Evolutionary conservation across 2,113 vertebrate genomes (phyloP).

Genomic region (Thunnus maccoyii): DNA sequence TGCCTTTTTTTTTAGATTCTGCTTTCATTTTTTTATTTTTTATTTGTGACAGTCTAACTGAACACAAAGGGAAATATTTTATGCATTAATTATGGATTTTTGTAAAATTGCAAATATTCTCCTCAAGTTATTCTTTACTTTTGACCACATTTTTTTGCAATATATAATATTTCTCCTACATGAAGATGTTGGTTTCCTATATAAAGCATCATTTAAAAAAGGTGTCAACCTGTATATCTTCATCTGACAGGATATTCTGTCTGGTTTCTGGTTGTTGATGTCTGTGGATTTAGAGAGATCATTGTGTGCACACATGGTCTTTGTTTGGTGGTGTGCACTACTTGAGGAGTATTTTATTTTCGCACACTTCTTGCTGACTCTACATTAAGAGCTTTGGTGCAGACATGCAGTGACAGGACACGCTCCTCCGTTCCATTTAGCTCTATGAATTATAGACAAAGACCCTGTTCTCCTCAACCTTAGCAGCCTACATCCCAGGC

Average conservation of each 20-base stretch:
- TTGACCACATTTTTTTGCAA: neutral
- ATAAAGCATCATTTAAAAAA: neutral
- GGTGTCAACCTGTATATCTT: constrained; percentile 7
- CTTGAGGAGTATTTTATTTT: constrained; percentile 64
- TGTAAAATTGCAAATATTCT: neutral
- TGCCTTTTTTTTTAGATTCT: neutral
- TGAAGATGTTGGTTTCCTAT: neutral
- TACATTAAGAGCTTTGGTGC: constrained; percentile 49
- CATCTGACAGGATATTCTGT: constrained; percentile 11
- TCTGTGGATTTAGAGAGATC: constrained; percentile 34
- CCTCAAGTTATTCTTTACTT: neutral
- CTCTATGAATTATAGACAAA: constrained; percentile 87
- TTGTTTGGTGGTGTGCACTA: constrained; percentile 53
- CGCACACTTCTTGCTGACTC: constrained; percentile 51
- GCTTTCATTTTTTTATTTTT: neutral
- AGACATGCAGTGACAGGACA: constrained; percentile 65
- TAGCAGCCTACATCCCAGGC: constrained; percentile 50
- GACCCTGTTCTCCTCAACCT: constrained; percentile 70
- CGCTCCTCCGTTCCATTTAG: constrained; percentile 78
- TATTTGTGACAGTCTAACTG: neutral
- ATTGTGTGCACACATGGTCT: constrained; percentile 55
- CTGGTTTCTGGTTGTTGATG: constrained; percentile 24
- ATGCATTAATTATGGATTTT: neutral
- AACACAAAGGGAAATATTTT: neutral
- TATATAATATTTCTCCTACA: neutral